A percentile compares a stretch with the other conserved stretches of the same genome.
phyloP scores from a whole-genome alignment of 2,888 invertebrate genomes.

The Nasonovia ribisnigri region DNA sequence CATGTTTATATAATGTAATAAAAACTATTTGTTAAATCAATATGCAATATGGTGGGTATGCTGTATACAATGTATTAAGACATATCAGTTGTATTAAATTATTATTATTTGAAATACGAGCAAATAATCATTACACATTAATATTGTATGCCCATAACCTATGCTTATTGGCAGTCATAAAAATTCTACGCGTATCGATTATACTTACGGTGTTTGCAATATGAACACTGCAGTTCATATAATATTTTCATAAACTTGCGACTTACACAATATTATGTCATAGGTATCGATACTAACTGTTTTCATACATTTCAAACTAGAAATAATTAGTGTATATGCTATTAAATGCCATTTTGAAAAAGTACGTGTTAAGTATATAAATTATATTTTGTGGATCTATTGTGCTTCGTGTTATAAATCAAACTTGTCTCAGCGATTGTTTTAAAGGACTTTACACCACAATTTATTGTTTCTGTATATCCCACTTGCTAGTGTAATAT shows the following conservation, averaged over 20 bases:
- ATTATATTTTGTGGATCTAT: constrained; percentile 40
- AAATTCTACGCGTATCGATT: not conserved
- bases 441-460: constrained; percentile 47
- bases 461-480: constrained; percentile 58
- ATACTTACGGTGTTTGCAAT: not conserved
- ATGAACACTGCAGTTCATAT: not conserved
- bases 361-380: constrained; percentile 38
- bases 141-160: not conserved
- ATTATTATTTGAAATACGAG: not conserved
- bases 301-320: not conserved
- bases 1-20: not conserved
- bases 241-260: not conserved
- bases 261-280: not conserved
- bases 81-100: not conserved
- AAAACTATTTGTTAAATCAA: not conserved
- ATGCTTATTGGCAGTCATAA: not conserved
- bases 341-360: not conserved
- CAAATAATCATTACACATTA: not conserved
- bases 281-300: not conserved
- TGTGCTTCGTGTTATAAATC: constrained; percentile 45
- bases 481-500: constrained; percentile 39
- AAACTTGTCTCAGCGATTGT: constrained; percentile 44
- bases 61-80: not conserved
- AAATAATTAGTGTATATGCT: not conserved
- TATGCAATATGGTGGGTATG: not conserved